Evolutionary conservation across 2,113 vertebrate genomes (phyloP).

Genomic region (Microcebus tavaratra): DNA sequence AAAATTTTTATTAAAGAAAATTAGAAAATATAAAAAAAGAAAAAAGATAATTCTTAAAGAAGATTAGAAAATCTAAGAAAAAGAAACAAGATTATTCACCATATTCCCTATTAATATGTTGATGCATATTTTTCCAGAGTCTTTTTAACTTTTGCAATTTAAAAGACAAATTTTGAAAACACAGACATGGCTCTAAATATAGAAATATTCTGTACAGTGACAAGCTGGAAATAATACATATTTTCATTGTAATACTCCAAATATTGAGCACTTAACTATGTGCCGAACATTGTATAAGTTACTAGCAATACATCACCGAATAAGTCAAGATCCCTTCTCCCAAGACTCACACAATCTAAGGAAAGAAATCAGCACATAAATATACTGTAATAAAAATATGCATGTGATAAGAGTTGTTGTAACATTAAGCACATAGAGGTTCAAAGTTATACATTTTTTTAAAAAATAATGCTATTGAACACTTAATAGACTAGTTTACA

Average conservation of each 20-base stretch:
- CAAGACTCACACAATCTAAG: neutral
- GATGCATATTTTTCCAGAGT: neutral
- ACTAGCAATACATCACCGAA: neutral
- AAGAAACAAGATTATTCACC: neutral
- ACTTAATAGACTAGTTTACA: neutral
- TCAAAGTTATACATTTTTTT: neutral
- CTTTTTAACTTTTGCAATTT: neutral
- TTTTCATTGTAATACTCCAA: neutral
- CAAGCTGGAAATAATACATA: neutral
- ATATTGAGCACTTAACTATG: neutral
- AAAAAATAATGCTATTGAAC: neutral
- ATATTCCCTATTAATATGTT: neutral
- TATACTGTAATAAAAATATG: neutral
- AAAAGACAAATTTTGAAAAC: constrained; percentile 7
- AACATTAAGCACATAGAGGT: neutral
- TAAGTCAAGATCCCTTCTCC: neutral
- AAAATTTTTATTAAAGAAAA: neutral
- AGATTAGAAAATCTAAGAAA: neutral
- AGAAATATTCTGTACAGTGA: neutral
- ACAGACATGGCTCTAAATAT: neutral
- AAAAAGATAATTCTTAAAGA: neutral
- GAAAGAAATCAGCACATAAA: neutral
- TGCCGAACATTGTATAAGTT: neutral
- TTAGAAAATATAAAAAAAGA: neutral
- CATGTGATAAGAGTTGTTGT: neutral